Percentiles rank a stretch among this genome's conserved stretches.
Evolutionary conservation across 2,888 invertebrate species (phyloP).

Genomic region (Erebia ligea): DNA sequence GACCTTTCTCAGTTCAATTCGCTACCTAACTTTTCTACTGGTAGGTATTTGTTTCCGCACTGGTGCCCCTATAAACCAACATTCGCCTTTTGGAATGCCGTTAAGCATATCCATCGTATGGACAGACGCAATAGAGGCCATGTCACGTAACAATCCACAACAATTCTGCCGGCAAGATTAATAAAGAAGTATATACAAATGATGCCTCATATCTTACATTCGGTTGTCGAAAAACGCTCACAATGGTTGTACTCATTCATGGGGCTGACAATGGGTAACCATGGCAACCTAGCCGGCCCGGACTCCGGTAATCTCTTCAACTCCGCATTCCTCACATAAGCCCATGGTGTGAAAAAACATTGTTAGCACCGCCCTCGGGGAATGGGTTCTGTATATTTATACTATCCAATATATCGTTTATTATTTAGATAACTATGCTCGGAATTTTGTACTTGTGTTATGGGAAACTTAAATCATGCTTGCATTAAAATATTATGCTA

Average conservation of each 20-base stretch:
- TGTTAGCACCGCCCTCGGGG: slow-evolving; percentile 32
- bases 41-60: too few species aligned
- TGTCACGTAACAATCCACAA: slow-evolving; percentile 10
- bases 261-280: slow-evolving; percentile 42
- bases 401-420: not conserved
- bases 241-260: slow-evolving; percentile 36
- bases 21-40: too few species aligned
- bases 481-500: not conserved
- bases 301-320: slow-evolving; percentile 65
- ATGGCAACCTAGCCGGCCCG: slow-evolving; percentile 41
- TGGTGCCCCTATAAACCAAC: not conserved
- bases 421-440: slow-evolving; percentile 13
- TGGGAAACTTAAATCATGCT: not conserved
- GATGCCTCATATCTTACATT: slow-evolving; percentile 34
- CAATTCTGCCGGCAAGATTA: slow-evolving; percentile 28
- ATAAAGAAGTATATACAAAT: slow-evolving; percentile 35
- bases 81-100: not conserved
- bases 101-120: not conserved
- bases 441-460: not conserved
- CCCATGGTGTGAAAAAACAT: slow-evolving; percentile 58
- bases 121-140: not conserved
- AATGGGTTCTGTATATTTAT: slow-evolving; percentile 49
- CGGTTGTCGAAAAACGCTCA: slow-evolving; percentile 29
- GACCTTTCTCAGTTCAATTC: too few species aligned
- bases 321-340: slow-evolving; percentile 77